Evolutionary conservation across 2,888 invertebrate genomes (phyloP).

Genomic region (Ryuthela nishihirai): DNA sequence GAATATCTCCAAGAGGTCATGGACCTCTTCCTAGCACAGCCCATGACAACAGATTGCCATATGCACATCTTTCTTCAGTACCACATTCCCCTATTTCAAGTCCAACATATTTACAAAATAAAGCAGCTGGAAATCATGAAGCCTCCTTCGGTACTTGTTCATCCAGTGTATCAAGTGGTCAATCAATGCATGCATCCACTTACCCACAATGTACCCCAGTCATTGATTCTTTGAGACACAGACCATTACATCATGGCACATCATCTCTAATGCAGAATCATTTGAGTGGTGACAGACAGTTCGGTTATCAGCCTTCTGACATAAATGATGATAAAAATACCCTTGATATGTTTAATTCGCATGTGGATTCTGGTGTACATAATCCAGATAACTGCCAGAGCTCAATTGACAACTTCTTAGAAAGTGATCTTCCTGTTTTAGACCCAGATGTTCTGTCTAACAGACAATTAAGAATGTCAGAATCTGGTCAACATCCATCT

Average conservation of each 20-base stretch:
- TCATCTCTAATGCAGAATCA: conserved; percentile 10
- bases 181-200: conserved; percentile 10
- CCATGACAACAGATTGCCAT: conserved; percentile 13
- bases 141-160: conserved; percentile 11
- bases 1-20: conserved; percentile 10
- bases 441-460: conserved; percentile 5
- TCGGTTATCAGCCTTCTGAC: conserved; percentile 5
- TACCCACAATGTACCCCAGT: conserved; percentile 2
- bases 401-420: conserved; percentile 5
- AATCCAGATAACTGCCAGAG: conserved; percentile 1
- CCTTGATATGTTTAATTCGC: conserved; percentile 16
- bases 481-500: conserved; percentile 7
- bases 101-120: conserved; percentile 17
- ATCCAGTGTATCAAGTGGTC: conserved; percentile 14
- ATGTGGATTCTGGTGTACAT: conserved; percentile 12
- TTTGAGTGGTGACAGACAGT: conserved; percentile 1
- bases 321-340: conserved; percentile 16
- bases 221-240: conserved; percentile 2
- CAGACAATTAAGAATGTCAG: conserved; percentile 4
- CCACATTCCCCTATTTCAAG: conserved; percentile 15
- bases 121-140: conserved; percentile 20
- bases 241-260: background rate
- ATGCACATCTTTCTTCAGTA: conserved; percentile 4
- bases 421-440: conserved; percentile 8
- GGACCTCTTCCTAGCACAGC: background rate